Percentiles rank a stretch among this genome's conserved stretches.
Evolutionary conservation across 2,888 invertebrate species (phyloP).

Genomic region (Temnothorax rugatulus): DNA sequence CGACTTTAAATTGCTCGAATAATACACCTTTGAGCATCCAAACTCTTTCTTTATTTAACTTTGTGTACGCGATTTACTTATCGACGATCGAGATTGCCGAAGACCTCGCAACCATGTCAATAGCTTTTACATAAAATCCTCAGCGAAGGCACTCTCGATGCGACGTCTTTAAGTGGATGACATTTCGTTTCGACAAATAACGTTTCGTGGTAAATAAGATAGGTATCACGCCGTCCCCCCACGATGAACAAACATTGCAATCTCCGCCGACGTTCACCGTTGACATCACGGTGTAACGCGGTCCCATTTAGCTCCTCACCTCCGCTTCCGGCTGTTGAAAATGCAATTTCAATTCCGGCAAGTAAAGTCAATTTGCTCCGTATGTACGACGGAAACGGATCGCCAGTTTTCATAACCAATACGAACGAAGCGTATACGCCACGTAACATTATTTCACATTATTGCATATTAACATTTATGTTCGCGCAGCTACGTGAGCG

Average conservation of each 20-base stretch:
- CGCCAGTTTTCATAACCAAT: constrained; percentile 34
- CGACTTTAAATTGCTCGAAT: not conserved
- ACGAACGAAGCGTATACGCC: constrained; percentile 26
- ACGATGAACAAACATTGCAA: constrained; percentile 21
- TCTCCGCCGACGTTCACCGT: not conserved
- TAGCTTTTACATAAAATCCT: constrained; percentile 27
- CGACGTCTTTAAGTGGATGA: constrained; percentile 27
- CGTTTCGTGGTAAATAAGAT: constrained; percentile 22
- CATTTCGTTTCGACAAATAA: constrained; percentile 9
- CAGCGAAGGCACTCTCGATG: constrained; percentile 11
- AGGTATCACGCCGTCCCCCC: not conserved
- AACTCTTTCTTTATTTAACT: not conserved
- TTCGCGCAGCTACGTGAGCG: not conserved
- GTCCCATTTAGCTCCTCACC: not conserved
- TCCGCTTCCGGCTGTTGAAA: constrained; percentile 6
- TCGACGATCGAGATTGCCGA: not conserved
- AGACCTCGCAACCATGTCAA: not conserved
- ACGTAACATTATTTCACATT: constrained; percentile 4
- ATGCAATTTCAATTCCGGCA: constrained; percentile 33
- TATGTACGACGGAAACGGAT: not conserved
- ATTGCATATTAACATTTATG: constrained; percentile 9
- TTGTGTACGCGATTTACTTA: not conserved
- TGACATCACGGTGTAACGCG: constrained; percentile 10
- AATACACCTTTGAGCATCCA: not conserved
- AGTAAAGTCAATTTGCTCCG: not conserved